phyloP scores from a whole-genome alignment of 2,888 invertebrate genomes.

The Drosophila mimetica region DNA sequence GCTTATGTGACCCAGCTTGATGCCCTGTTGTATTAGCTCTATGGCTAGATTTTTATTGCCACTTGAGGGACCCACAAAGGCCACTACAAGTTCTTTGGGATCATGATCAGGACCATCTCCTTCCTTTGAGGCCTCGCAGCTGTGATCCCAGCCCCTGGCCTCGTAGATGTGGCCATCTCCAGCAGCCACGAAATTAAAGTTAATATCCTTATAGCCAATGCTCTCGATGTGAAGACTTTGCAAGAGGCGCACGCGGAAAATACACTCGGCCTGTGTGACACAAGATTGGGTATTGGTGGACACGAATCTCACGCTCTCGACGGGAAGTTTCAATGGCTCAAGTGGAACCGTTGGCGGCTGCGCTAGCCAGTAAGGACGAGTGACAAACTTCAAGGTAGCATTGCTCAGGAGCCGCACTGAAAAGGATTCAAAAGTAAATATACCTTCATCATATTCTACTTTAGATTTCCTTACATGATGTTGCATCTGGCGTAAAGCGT shows the following conservation, averaged over 20 bases:
- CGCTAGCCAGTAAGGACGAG: slow-evolving; percentile 62
- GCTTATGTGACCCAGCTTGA: slow-evolving; percentile 86
- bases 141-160: slow-evolving; percentile 89
- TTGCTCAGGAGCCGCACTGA: slow-evolving; percentile 60
- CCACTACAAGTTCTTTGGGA: slow-evolving; percentile 86
- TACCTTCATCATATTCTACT: too few relatives aligned
- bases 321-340: slow-evolving; percentile 40
- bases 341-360: slow-evolving; percentile 52
- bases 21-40: slow-evolving; percentile 87
- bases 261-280: slow-evolving; percentile 83
- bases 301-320: slow-evolving; percentile 48
- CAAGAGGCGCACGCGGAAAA: slow-evolving; percentile 86
- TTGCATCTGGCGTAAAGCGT: slow-evolving; percentile 85
- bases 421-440: not conserved
- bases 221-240: slow-evolving; percentile 89
- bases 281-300: slow-evolving; percentile 46
- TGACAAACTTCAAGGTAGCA: slow-evolving; percentile 58
- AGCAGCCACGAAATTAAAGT: slow-evolving; percentile 91
- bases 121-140: slow-evolving; percentile 85
- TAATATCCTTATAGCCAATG: slow-evolving; percentile 88
- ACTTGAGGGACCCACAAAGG: slow-evolving; percentile 87
- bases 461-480: slow-evolving; percentile 42
- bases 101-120: slow-evolving; percentile 85
- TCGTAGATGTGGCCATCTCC: slow-evolving; percentile 90
- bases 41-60: slow-evolving; percentile 86